These are phyloP conservation scores for Trachelus tabidus DNA, from an alignment of 2,888 invertebrate genomes.

Conservation along the genomic window DNA sequence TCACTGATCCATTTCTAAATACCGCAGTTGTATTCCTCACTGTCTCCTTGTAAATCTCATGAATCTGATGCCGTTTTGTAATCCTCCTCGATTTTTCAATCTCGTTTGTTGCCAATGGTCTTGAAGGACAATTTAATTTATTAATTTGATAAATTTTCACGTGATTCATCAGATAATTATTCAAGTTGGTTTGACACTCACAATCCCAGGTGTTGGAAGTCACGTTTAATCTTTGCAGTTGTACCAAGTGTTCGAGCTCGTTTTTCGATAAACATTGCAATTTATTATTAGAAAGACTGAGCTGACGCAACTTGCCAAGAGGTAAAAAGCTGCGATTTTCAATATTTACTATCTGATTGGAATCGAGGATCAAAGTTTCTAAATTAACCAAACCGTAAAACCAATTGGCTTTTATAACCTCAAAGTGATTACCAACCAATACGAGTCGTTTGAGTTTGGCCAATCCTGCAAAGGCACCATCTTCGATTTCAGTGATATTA, in stretches of 20 bases:
- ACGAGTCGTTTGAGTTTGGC: slow-evolving; percentile 43
- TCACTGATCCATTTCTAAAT: not conserved
- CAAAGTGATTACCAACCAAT: slow-evolving; percentile 40
- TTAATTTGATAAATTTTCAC: slow-evolving; percentile 42
- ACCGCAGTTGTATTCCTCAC: not conserved
- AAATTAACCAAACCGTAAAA: slow-evolving; percentile 44
- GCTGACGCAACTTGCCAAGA: slow-evolving; percentile 33
- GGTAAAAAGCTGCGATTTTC: slow-evolving; percentile 36
- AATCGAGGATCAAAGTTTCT: slow-evolving; percentile 38
- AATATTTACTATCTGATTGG: slow-evolving; percentile 37
- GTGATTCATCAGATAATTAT: slow-evolving; percentile 28
- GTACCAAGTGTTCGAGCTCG: slow-evolving; percentile 30
- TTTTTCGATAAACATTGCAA: slow-evolving; percentile 39
- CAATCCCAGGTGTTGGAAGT: slow-evolving; percentile 48
- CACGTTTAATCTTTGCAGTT: slow-evolving; percentile 37
- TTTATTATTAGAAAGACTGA: slow-evolving; percentile 41
- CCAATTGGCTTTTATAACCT: slow-evolving; percentile 35
- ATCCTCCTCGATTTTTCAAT: not conserved
- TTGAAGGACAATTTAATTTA: slow-evolving; percentile 25
- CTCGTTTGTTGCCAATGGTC: not conserved
- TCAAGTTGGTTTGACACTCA: slow-evolving; percentile 34
- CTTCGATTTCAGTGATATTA: slow-evolving; percentile 38
- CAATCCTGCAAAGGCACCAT: slow-evolving; percentile 48
- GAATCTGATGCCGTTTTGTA: not conserved
- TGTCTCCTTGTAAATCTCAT: not conserved